Percentiles rank a stretch among this genome's conserved stretches.
Conservation (phyloP, 1,140 invertebrate genomes). For the Brachionus rubens region DNA sequence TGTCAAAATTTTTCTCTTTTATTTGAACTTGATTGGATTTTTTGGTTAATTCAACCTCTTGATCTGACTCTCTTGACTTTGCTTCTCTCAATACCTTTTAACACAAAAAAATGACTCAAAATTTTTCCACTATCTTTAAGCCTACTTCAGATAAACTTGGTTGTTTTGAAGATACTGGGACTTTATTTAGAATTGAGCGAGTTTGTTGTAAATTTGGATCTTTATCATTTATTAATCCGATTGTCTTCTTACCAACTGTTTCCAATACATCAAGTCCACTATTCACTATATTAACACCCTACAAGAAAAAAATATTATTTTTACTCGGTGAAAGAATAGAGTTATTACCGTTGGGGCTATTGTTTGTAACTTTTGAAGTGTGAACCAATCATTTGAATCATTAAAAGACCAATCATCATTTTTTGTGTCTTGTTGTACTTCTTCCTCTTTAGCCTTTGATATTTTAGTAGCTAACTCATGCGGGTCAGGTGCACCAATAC, state of each 20-base stretch:
- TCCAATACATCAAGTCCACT: constrained; percentile 82
- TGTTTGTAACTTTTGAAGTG: not conserved
- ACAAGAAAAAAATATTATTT: too few relatives aligned
- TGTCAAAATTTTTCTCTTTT: not conserved
- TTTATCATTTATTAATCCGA: constrained; percentile 83
- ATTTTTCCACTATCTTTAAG: not conserved
- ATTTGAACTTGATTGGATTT: not conserved
- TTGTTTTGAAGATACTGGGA: not conserved
- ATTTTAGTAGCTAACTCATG: constrained; percentile 67
- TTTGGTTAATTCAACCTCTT: not conserved
- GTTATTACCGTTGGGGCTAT: not conserved
- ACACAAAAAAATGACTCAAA: not conserved
- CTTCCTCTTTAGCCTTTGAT: not conserved
- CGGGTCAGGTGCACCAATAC: constrained; percentile 73
- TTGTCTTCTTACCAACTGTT: constrained; percentile 85
- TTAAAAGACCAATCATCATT: constrained; percentile 38
- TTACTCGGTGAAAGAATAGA: too few relatives aligned
- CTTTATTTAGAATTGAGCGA: not conserved
- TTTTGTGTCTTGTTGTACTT: not conserved
- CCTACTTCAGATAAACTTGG: not conserved
- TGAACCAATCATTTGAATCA: constrained; percentile 17
- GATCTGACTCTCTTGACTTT: not conserved
- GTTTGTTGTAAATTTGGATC: constrained; percentile 71
- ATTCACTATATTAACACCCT: too few relatives aligned
- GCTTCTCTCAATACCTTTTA: not conserved